Conservation (phyloP, 2,888 invertebrate species). For the Drosophila kuntzei region DNA sequence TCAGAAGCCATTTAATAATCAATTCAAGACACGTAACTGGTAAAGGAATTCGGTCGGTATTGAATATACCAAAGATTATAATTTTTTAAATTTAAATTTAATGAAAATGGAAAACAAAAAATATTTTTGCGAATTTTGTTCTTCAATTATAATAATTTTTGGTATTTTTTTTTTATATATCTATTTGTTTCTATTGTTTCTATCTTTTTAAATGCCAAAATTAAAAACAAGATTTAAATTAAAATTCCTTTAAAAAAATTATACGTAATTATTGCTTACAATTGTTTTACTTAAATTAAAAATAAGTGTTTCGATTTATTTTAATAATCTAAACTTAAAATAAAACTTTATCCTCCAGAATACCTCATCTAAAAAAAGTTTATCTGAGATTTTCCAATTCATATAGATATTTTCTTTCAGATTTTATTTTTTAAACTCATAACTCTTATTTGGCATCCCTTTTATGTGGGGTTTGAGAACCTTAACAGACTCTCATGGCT, state of each 20-base stretch:
- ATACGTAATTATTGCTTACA: too few species aligned
- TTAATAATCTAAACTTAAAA: neutral
- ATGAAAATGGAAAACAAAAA: too few species aligned
- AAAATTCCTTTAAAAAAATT: too few species aligned
- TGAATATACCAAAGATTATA: neutral
- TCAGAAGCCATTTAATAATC: conserved; percentile 16
- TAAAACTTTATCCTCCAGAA: neutral
- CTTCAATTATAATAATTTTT: too few species aligned
- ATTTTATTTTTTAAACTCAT: neutral
- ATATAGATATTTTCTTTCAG: neutral
- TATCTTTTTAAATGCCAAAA: too few species aligned
- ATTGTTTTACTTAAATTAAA: too few species aligned
- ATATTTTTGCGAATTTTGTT: too few species aligned
- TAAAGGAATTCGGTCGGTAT: neutral
- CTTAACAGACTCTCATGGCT: conserved; percentile 5
- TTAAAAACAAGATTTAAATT: too few species aligned
- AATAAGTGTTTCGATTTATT: too few species aligned
- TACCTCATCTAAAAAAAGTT: neutral
- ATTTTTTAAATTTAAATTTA: neutral
- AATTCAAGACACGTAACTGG: conserved; percentile 44
- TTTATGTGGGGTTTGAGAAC: neutral
- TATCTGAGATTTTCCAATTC: neutral
- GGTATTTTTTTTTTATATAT: too few species aligned
- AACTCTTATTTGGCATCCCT: neutral
- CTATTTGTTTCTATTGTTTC: too few species aligned